Base-by-base conservation (phyloP, 2,888 invertebrate species). In the Andrena marginata region DNA sequence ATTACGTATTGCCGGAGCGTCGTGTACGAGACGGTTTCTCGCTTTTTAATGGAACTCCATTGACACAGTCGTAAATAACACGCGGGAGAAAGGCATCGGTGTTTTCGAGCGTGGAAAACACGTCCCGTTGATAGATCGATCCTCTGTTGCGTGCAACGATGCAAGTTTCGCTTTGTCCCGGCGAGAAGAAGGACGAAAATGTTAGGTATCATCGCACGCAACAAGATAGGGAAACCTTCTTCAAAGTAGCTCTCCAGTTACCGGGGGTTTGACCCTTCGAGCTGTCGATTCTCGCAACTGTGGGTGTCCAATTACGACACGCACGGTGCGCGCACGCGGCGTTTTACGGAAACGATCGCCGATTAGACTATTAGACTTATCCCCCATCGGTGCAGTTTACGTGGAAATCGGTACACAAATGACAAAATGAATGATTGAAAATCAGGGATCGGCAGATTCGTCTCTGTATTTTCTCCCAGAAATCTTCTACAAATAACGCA, bases 151-250 rank as follows among this genome's bases (percentile, higher is more conserved):
- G 73, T 64, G 20, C 20, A 16, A 42, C 2, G n/a, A 10, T n/a
- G 8, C 48, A 68, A 63, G 33, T 74, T 64, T 48, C 23, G 7
- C 67, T 48, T 16, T n/a, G 5, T 13, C 23, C 16, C n/a, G n/a
- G 23, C 26, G 13, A 51, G 29, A 54, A 54, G 62, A 23, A 60
- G 54, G 7, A 26, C 20, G 56, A 29, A 67, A 76, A 76, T 65
- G 63, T 74, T 49, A 51, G 77, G 64, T 77, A 65, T 71, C 65
- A 20, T 60, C 26, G 42, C 42, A 49, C 10, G 88, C 85, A 89
- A 89, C 84, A 79, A 86, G 87, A 89, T 89, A 89, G 87, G 86
- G 86, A 89, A 89, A 88, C 88, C 87, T 88, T 88, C 83, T 83
- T 51, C 78, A 86, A 85, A 87, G 88, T 82, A 82, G 79, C 77